A percentile compares a stretch with the other conserved stretches of the same genome.
These are phyloP conservation scores for Pseudobourletiella spinata DNA, from an alignment of 1,140 invertebrate species.

Conservation along the genomic window DNA sequence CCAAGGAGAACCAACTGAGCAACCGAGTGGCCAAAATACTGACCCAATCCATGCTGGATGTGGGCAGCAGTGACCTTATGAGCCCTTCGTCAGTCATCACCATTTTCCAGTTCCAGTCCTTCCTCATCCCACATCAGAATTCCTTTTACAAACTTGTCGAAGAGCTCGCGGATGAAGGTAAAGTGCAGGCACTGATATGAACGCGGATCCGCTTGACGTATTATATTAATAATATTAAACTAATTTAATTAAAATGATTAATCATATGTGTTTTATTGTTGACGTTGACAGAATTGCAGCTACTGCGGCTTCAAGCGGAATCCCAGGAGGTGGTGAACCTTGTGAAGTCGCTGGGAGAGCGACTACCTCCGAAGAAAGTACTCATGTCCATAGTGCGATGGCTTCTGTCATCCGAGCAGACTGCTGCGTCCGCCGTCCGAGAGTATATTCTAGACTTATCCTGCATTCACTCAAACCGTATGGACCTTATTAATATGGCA, in stretches of 20 bases:
- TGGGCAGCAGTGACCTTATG: neutral
- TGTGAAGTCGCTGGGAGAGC: neutral
- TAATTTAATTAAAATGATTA: neutral
- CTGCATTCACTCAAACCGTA: neutral
- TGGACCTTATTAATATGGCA: conserved; percentile 20
- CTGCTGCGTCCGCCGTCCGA: neutral
- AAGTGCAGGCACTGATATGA: too few species aligned
- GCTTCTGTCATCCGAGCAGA: neutral
- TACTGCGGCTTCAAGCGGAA: neutral
- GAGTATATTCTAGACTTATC: neutral
- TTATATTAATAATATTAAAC: too few species aligned
- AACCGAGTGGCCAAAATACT: conserved; percentile 18
- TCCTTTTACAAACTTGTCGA: conserved; percentile 13
- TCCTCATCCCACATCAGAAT: conserved; percentile 9
- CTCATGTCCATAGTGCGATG: neutral
- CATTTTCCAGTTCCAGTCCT: conserved; percentile 18
- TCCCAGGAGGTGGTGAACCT: neutral
- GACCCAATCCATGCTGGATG: conserved; percentile 22
- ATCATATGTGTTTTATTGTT: neutral
- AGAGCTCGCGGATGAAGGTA: conserved; percentile 20
- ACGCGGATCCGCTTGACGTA: too few species aligned
- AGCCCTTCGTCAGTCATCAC: conserved; percentile 9
- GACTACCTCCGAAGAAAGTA: conserved; percentile 1
- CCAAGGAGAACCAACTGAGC: conserved; percentile 1
- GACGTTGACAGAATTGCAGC: neutral